Evolutionary conservation across 2,797 vertebrate genomes (phyloP).

Genomic region (Ctenosaura bakeri): DNA sequence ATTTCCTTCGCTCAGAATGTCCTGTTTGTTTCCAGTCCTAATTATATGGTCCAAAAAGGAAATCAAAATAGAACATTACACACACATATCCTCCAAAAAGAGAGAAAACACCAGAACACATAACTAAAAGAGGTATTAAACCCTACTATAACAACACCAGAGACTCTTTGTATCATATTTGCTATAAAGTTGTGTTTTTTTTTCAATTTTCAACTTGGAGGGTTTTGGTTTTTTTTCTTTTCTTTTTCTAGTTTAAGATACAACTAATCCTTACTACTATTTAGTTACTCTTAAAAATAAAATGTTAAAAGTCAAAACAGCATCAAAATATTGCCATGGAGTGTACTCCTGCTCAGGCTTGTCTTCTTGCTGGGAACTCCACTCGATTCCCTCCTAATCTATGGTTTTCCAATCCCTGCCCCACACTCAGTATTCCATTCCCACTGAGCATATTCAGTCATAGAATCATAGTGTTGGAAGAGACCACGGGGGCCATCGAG

Average conservation of each 20-base stretch:
- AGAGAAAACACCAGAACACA: constrained; percentile 33
- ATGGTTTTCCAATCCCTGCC: neutral
- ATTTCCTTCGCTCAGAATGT: constrained; percentile 36
- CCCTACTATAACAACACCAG: neutral
- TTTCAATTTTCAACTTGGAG: neutral
- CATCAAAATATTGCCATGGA: neutral
- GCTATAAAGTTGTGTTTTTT: neutral
- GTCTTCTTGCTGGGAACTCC: too few relatives aligned
- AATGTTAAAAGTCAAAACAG: neutral
- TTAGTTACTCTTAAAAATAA: neutral
- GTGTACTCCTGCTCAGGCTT: neutral
- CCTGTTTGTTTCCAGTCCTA: constrained; percentile 45
- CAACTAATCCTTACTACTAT: neutral
- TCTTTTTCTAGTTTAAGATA: neutral
- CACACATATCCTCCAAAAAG: constrained; percentile 58
- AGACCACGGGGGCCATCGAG: too few relatives aligned
- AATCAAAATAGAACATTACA: constrained; percentile 64
- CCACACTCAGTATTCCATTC: too few relatives aligned
- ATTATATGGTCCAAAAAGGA: constrained; percentile 65
- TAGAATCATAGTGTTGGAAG: too few relatives aligned
- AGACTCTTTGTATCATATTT: constrained; percentile 41
- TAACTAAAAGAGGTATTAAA: constrained; percentile 32
- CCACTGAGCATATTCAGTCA: neutral
- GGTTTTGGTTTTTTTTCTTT: too few relatives aligned
- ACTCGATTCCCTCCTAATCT: neutral